A percentile compares a stretch with the other conserved stretches of the same genome.
Conservation (phyloP, 2,888 invertebrate genomes). For the Chloromyia formosa region DNA sequence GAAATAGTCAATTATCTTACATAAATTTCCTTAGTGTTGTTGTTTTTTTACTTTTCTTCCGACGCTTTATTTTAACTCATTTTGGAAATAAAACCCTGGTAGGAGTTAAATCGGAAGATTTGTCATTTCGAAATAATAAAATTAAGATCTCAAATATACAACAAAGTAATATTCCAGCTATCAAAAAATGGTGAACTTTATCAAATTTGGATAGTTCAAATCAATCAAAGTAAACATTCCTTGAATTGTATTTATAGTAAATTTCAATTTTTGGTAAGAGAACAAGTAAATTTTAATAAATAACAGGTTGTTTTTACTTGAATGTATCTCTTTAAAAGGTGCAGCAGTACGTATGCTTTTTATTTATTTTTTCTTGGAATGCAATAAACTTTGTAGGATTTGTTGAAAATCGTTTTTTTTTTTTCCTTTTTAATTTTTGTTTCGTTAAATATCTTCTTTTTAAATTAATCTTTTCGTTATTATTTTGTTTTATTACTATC, state of each 20-base stretch:
- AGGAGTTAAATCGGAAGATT: too few species aligned
- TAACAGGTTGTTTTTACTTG: neutral
- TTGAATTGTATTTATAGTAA: too few species aligned
- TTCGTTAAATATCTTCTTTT: slow-evolving; percentile 33
- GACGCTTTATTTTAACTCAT: too few species aligned
- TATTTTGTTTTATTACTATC: slow-evolving; percentile 33
- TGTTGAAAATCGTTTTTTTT: neutral
- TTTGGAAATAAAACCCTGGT: too few species aligned
- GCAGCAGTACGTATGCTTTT: slow-evolving; percentile 8
- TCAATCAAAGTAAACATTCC: neutral
- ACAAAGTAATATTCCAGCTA: too few species aligned
- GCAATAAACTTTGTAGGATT: slow-evolving; percentile 18
- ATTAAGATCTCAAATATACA: too few species aligned
- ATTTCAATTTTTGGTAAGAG: neutral
- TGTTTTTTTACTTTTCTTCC: too few species aligned
- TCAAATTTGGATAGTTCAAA: neutral
- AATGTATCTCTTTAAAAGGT: slow-evolving; percentile 8
- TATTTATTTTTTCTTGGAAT: too few species aligned
- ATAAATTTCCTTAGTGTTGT: too few species aligned
- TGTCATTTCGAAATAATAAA: too few species aligned
- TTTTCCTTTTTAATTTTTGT: slow-evolving; percentile 18
- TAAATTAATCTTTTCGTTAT: neutral
- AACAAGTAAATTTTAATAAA: neutral
- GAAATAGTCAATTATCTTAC: too few species aligned
- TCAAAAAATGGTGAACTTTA: too few species aligned